Evolutionary conservation across 1,140 invertebrate species (phyloP), one percentile per base, ranked within the genome.

Genomic region (Radopholus similis): DNA sequence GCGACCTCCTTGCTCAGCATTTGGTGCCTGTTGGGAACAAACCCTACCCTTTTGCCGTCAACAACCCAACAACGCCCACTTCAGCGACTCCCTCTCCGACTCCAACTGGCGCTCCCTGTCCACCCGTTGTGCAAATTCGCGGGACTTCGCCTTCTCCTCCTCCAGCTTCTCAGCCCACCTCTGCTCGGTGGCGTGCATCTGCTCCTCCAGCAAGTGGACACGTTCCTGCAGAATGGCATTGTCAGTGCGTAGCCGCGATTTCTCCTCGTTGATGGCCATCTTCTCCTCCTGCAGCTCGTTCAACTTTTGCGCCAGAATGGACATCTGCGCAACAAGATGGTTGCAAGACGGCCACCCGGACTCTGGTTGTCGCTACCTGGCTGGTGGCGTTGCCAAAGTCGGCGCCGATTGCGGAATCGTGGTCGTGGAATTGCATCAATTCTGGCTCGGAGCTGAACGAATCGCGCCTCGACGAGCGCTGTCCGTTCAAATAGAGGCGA

Each of bases 221-320:
- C 73, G 30, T 55, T 75, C 73, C 54, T 75, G 73, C 13, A 75
- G 70, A 40, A 75, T n/a, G n/a, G 74, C 75, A 23, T 75, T 75
- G 44, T 77, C 73, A 13, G 74, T 74, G 51, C 68, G 28, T 5
- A 75, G 64, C 42, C 73, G 67, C 1, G 75, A 67, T 13, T 72
- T 70, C 53, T 77, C 75, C 56, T 75, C 73, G 44, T 35, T 73
- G 4, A 55, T 49, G 21, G 49, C 49, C 28, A 73, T 57, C 35
- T 73, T 58, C 47, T 62, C 49, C 28, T 73, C 72, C 32, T 73
- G 72, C 21, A 77, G 30, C 32, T 73, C 72, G 49, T 49, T 44
- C 49, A 73, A 44, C 28, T 64, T 70, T 64, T 77, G 68, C 18
- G 72, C 66, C 13, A 73, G 44, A n/a, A 35, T 71, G 13, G 74